These are phyloP conservation scores for Taphrorychus bicolor DNA, from an alignment of 2,888 invertebrate genomes.

Conservation along the genomic window DNA sequence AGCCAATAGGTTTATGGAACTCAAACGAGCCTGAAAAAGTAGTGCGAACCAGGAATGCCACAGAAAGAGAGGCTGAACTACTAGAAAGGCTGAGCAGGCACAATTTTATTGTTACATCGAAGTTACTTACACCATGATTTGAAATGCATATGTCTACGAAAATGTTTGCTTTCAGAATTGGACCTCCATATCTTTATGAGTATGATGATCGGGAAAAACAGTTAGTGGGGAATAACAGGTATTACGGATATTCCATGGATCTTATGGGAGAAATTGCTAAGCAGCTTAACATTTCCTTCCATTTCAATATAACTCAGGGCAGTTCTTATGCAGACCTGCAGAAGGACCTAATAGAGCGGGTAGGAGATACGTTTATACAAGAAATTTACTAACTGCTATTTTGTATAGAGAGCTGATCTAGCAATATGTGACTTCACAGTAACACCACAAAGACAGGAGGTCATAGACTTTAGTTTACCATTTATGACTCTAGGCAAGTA, in stretches of 20 bases:
- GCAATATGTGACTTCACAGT: constrained; percentile 97
- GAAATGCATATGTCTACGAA: too few relatives aligned
- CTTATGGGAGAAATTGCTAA: constrained; percentile 66
- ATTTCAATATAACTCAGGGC: constrained; percentile 73
- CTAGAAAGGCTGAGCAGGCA: constrained; percentile 25
- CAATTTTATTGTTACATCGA: constrained; percentile 66
- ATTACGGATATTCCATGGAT: constrained; percentile 91
- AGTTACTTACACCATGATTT: constrained; percentile 40
- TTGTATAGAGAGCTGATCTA: constrained; percentile 86
- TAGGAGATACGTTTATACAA: constrained; percentile 52
- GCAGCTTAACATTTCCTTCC: constrained; percentile 47
- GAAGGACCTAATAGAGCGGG: constrained; percentile 76
- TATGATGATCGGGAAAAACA: constrained; percentile 52
- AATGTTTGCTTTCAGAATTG: constrained; percentile 62
- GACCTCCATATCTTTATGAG: constrained; percentile 74
- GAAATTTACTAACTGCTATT: not conserved
- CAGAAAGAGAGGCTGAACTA: constrained; percentile 47
- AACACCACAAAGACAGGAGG: constrained; percentile 84
- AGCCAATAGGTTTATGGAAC: constrained; percentile 64
- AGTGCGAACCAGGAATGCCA: constrained; percentile 48
- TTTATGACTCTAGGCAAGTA: constrained; percentile 87
- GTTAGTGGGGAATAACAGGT: constrained; percentile 72
- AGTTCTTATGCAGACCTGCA: constrained; percentile 73
- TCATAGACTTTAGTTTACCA: constrained; percentile 95
- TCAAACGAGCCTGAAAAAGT: constrained; percentile 46